Base-by-base conservation (phyloP, 1,140 invertebrate genomes). In the Luehdorfia chinensis region DNA sequence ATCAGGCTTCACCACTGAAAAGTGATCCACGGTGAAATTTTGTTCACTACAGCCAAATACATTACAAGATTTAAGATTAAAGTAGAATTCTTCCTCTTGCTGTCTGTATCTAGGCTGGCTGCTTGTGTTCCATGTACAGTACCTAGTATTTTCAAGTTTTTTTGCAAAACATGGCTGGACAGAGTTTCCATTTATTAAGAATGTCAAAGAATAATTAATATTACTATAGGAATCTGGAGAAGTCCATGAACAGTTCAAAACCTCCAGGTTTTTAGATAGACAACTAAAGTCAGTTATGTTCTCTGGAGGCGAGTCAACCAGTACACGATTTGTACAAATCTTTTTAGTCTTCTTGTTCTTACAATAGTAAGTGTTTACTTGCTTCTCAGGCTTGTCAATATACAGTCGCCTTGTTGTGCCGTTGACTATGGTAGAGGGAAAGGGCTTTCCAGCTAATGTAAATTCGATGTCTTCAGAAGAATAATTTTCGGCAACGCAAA, bases 261-360 rank as follows among this genome's bases (percentile, higher is more conserved):
- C 90, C 39, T 92, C 87, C 87, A 91, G 91, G 69, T 94, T 93
- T 21, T 87, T 68, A n/a, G 91, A 91, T 9, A 90, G 68, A 56
- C 93, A 94, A 4, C 66, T 76, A 50, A 94, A 93, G 62, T 92
- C 89, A 5, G 69, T 74, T 1, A 92, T 90, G 47, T 87, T 63
- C 39, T 85, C 51, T 8, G 91, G 91, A 31, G 57, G 46, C 6
- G 64, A 66, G 11, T 84, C 86, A 6, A 87, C 70, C 13, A 79
- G 37, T 1, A 84, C 75, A 32, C 70, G 59, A 16, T 54, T 76
- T 1, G 57, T 43, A 53, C 83, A 86, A 28, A 43, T 56, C 54
- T 77, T 79, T 1, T 52, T 50, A 33, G 59, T 66, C 32, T 66
- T 66, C 11, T 55, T 67, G 45, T 83, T 79, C 16, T n/a, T 48